Evolutionary conservation across 2,797 vertebrate species (phyloP).

Genomic region (Anisognathus igniventris): DNA sequence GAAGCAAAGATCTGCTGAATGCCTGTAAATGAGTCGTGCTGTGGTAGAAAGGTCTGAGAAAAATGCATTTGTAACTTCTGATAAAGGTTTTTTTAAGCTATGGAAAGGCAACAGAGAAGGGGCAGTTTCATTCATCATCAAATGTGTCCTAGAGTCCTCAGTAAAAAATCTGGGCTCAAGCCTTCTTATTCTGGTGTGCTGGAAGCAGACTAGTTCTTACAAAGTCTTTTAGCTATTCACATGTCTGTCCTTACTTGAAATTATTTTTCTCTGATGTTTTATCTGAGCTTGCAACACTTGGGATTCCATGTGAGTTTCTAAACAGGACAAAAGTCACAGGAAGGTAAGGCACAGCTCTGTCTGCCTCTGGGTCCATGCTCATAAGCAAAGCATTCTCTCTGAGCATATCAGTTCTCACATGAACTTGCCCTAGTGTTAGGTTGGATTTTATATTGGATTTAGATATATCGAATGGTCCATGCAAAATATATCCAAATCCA

Average conservation of each 20-base stretch:
- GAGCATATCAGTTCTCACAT: not conserved
- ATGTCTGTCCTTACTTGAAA: not conserved
- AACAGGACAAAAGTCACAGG: not conserved
- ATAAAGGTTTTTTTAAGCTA: not conserved
- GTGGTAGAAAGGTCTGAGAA: not conserved
- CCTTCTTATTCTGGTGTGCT: not conserved
- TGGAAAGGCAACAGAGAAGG: not conserved
- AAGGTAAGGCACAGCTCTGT: not conserved
- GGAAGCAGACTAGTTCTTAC: not conserved
- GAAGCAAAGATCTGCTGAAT: not conserved
- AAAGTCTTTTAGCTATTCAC: not conserved
- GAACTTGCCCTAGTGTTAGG: not conserved
- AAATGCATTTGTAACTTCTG: not conserved
- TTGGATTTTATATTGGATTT: not conserved
- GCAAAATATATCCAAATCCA: not conserved
- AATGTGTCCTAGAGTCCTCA: not conserved
- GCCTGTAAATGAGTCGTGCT: not conserved
- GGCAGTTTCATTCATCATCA: not conserved
- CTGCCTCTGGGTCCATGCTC: rapidly evolving
- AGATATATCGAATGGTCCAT: not conserved
- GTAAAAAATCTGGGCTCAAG: not conserved
- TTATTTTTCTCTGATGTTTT: not conserved
- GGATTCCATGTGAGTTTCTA: not conserved
- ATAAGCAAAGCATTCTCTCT: not conserved
- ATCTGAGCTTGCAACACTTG: not conserved